Evolutionary conservation across 2,113 vertebrate species (phyloP).

Genomic region (Riparia riparia): DNA sequence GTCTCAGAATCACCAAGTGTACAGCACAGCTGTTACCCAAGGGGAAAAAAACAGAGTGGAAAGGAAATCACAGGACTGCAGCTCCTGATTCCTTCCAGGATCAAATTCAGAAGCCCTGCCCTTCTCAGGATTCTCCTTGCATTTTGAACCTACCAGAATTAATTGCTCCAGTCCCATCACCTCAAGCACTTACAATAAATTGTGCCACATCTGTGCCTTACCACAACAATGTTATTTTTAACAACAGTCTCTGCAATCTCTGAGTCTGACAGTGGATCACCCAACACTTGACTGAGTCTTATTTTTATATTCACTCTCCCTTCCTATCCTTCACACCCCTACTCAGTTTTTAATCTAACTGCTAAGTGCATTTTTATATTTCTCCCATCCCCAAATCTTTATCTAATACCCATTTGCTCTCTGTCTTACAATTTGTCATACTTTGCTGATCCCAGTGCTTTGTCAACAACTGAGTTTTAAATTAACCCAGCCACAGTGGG

Average conservation of each 20-base stretch:
- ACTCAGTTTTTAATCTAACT: neutral
- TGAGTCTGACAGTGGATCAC: neutral
- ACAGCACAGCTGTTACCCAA: neutral
- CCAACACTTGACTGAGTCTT: neutral
- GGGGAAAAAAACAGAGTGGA: neutral
- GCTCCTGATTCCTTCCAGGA: neutral
- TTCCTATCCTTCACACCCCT: neutral
- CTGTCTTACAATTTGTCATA: neutral
- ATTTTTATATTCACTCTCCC: neutral
- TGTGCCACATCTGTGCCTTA: neutral
- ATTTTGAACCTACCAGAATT: neutral
- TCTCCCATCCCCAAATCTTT: neutral
- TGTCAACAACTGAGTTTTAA: neutral
- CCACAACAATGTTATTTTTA: neutral
- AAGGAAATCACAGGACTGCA: neutral
- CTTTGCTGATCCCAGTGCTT: neutral
- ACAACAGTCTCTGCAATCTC: neutral
- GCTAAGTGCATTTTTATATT: neutral
- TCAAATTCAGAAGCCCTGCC: neutral
- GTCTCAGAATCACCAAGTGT: neutral
- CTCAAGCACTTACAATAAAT: neutral
- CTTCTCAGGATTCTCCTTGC: neutral
- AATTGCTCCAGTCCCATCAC: neutral
- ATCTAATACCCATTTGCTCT: neutral
- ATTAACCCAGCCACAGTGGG: conserved; percentile 11